Evolutionary conservation across 2,797 vertebrate genomes (phyloP).

Genomic region (Cynopterus sphinx): DNA sequence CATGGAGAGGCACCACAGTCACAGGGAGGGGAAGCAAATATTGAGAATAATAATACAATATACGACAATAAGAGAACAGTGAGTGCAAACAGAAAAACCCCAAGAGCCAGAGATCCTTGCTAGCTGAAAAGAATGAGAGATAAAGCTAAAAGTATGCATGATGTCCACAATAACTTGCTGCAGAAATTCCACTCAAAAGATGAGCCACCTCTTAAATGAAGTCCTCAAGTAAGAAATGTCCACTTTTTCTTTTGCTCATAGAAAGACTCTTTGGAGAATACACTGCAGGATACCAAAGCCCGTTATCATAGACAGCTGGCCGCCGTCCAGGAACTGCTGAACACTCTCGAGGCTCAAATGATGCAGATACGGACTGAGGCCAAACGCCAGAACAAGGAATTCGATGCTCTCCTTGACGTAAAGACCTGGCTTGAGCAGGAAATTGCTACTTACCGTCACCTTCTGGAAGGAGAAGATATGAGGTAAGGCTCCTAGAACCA

Average conservation of each 20-base stretch:
- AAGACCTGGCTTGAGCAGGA: constrained; percentile 84
- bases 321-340: constrained; percentile 77
- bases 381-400: constrained; percentile 73
- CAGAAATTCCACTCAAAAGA: not conserved
- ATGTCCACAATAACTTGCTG: not conserved
- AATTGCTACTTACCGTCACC: constrained; percentile 84
- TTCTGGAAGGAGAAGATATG: constrained; percentile 85
- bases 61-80: not conserved
- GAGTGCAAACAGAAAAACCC: not conserved
- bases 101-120: not conserved
- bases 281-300: constrained; percentile 80
- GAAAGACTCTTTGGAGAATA: constrained; percentile 78
- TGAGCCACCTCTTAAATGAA: not conserved
- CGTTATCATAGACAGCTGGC: constrained; percentile 73
- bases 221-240: not conserved
- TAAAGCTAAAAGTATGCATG: not conserved
- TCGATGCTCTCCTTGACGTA: constrained; percentile 82
- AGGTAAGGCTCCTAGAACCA: constrained; percentile 72
- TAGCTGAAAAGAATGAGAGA: not conserved
- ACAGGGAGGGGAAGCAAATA: not conserved
- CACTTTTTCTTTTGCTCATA: constrained; percentile 8
- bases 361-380: constrained; percentile 79
- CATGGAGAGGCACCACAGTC: not conserved
- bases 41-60: not conserved
- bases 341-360: constrained; percentile 78